These are phyloP conservation scores for Plecotus auritus DNA, from an alignment of 2,113 vertebrate genomes.

Conservation along the genomic window DNA sequence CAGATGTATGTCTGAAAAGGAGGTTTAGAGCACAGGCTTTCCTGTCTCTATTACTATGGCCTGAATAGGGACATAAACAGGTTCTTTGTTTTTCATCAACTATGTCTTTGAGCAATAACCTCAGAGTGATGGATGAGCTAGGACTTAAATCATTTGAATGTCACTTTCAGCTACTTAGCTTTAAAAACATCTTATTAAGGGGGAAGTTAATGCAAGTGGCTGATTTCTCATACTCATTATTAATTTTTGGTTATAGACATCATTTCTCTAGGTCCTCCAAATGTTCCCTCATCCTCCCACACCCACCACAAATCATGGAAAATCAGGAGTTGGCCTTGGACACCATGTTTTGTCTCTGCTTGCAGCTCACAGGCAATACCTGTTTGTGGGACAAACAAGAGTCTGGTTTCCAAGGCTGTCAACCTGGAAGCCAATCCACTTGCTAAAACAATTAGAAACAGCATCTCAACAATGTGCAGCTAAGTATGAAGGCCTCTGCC, in stretches of 20 bases:
- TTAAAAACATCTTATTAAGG: conserved; percentile 26
- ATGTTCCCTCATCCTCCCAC: conserved; percentile 18
- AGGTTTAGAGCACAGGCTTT: background rate
- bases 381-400: conserved; percentile 56
- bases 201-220: background rate
- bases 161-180: conserved; percentile 1
- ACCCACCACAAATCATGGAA: background rate
- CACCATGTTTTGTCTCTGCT: background rate
- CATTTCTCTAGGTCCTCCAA: background rate
- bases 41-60: background rate
- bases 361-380: conserved; percentile 34
- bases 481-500: conserved; percentile 40
- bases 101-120: background rate
- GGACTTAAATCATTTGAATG: background rate
- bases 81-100: background rate
- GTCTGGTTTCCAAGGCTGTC: conserved; percentile 53
- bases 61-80: background rate
- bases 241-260: conserved; percentile 1
- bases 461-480: conserved; percentile 6
- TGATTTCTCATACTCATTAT: conserved; percentile 4
- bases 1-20: background rate
- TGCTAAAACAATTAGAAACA: conserved; percentile 27
- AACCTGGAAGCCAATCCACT: conserved; percentile 24
- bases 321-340: conserved; percentile 45
- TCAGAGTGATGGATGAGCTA: background rate